Conservation (phyloP, 2,888 invertebrate genomes). For the Cerastis rubricosa region DNA sequence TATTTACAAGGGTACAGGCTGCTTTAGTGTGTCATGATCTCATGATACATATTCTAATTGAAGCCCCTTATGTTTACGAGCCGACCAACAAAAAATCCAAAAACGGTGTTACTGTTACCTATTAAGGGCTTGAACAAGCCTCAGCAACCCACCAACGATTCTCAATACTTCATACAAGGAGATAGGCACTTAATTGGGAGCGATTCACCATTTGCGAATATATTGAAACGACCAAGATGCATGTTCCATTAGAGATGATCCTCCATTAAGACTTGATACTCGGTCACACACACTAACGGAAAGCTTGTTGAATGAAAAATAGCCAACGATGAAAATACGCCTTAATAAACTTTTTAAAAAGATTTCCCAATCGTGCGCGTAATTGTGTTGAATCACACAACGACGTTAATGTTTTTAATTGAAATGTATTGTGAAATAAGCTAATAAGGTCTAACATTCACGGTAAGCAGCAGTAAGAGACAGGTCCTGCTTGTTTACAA, state of each 20-base stretch:
- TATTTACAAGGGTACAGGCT: slow-evolving; percentile 38
- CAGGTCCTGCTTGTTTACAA: not conserved
- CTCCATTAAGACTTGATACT: slow-evolving; percentile 21
- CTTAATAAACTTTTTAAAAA: not conserved
- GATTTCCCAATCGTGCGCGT: not conserved
- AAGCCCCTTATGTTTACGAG: slow-evolving; percentile 55
- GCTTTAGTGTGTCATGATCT: slow-evolving; percentile 46
- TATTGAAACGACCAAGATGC: slow-evolving; percentile 56
- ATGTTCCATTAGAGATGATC: slow-evolving; percentile 57
- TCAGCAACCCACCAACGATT: slow-evolving; percentile 57
- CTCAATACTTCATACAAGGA: slow-evolving; percentile 65
- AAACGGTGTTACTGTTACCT: slow-evolving; percentile 66
- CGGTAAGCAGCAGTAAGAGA: not conserved
- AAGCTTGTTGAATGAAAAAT: not conserved
- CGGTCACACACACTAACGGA: not conserved
- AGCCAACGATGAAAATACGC: not conserved
- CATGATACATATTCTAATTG: slow-evolving; percentile 56
- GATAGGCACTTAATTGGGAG: slow-evolving; percentile 64
- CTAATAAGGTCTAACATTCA: not conserved
- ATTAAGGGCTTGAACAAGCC: slow-evolving; percentile 65
- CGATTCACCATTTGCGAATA: slow-evolving; percentile 68
- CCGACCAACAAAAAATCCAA: slow-evolving; percentile 65
- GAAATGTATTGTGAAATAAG: not conserved
- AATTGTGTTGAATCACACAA: not conserved
- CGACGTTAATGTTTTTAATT: not conserved